These are phyloP conservation scores for Drosophila stalkeri DNA, from an alignment of 2,888 invertebrate species.

Conservation along the genomic window DNA sequence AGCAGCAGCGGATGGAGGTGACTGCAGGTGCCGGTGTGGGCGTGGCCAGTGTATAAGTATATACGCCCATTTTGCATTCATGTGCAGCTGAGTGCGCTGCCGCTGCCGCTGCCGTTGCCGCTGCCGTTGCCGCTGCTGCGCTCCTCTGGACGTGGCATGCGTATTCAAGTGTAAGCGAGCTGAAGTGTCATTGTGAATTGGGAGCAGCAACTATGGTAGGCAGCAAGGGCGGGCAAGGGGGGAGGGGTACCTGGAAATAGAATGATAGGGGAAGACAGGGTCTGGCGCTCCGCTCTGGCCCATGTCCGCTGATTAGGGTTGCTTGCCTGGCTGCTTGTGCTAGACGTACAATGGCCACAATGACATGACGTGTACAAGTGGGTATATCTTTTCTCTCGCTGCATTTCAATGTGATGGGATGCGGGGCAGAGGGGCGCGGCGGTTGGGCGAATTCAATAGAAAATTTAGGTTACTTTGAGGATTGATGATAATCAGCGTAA, in stretches of 20 bases:
- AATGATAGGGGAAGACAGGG: not conserved
- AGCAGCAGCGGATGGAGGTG: not conserved
- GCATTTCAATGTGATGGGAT: not conserved
- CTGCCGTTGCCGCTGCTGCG: constrained; percentile 8
- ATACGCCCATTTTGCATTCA: constrained; percentile 51
- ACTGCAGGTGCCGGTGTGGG: not conserved
- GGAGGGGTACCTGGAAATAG: not conserved
- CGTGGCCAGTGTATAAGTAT: not conserved
- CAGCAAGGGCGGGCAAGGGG: not conserved
- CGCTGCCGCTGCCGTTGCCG: not conserved
- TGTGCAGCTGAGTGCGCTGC: constrained; percentile 45
- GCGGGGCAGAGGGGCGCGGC: not conserved
- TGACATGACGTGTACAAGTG: constrained; percentile 79
- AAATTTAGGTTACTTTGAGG: constrained; percentile 54
- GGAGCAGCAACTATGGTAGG: constrained; percentile 54
- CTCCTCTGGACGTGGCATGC: constrained; percentile 77
- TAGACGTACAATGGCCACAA: constrained; percentile 64
- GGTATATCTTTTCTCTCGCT: constrained; percentile 7
- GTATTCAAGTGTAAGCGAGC: constrained; percentile 77
- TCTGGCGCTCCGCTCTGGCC: constrained; percentile 21
- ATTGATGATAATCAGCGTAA: constrained; percentile 26
- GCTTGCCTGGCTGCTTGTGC: constrained; percentile 37
- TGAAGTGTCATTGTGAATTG: constrained; percentile 76
- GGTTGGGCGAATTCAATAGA: constrained; percentile 34
- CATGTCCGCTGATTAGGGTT: constrained; percentile 75